phyloP scores from a whole-genome alignment of 2,888 invertebrate genomes.

The Nesidiocoris tenuis region DNA sequence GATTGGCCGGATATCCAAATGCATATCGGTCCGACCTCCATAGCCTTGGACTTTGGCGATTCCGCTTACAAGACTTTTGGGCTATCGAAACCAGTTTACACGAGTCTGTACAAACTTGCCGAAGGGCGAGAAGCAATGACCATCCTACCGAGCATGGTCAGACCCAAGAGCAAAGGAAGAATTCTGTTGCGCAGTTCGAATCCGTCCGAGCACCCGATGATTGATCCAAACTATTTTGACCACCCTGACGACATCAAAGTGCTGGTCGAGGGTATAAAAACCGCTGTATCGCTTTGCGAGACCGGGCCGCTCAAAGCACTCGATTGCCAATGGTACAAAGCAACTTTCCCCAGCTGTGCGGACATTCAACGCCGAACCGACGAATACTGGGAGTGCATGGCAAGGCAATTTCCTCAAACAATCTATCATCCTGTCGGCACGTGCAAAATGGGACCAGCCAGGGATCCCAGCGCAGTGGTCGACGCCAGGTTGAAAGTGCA shows the following conservation, averaged over 20 bases:
- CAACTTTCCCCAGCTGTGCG: not conserved
- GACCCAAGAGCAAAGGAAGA: slow-evolving; percentile 21
- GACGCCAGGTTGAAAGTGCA: slow-evolving; percentile 67
- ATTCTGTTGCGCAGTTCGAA: not conserved
- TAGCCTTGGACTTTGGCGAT: not conserved
- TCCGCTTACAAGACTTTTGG: slow-evolving; percentile 1
- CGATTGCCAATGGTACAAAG: not conserved
- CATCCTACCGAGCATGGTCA: not conserved
- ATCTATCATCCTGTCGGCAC: slow-evolving; percentile 82
- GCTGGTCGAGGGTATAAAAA: not conserved
- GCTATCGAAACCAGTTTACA: not conserved
- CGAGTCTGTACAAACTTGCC: not conserved
- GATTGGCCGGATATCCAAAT: slow-evolving; percentile 11
- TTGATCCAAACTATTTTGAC: slow-evolving; percentile 13
- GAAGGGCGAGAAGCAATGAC: not conserved
- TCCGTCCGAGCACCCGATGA: slow-evolving; percentile 5
- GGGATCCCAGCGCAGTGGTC: slow-evolving; percentile 66
- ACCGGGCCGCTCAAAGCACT: not conserved
- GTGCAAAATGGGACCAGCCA: slow-evolving; percentile 73
- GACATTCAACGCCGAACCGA: not conserved
- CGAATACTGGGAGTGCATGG: slow-evolving; percentile 52
- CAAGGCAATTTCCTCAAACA: slow-evolving; percentile 71
- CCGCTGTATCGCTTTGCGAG: not conserved
- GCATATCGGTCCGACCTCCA: not conserved
- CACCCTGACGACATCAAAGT: not conserved